Conservation (phyloP, 2,797 vertebrate genomes). For the Diplodus puntazzo region DNA sequence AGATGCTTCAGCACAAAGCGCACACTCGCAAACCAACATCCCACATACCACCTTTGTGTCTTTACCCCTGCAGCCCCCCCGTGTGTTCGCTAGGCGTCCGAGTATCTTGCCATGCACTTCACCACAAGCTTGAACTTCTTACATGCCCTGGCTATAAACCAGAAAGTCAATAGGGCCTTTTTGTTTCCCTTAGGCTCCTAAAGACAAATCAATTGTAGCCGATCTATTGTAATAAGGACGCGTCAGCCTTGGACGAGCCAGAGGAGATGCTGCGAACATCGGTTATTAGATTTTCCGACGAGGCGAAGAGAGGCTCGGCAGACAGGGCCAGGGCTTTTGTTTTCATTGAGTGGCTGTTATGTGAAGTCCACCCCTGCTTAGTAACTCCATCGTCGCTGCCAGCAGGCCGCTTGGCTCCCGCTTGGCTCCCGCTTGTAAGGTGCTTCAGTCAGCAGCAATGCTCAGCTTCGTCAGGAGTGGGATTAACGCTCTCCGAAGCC, state of each 20-base stretch:
- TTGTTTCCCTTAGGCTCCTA: conserved; percentile 49
- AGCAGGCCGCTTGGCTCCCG: conserved; percentile 16
- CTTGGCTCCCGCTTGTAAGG: conserved; percentile 20
- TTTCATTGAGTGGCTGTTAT: conserved; percentile 70
- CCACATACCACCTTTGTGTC: neutral
- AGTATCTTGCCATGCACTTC: conserved; percentile 18
- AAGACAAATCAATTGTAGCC: conserved; percentile 76
- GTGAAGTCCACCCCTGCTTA: conserved; percentile 60
- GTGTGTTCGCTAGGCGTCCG: neutral
- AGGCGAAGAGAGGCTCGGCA: conserved; percentile 34
- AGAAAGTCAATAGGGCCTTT: conserved; percentile 70
- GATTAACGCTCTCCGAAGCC: conserved; percentile 56
- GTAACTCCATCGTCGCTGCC: conserved; percentile 31
- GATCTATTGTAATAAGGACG: conserved; percentile 76
- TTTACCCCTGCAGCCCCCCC: neutral
- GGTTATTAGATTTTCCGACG: conserved; percentile 65
- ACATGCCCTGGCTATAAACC: conserved; percentile 50
- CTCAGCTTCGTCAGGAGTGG: conserved; percentile 17
- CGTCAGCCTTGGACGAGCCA: conserved; percentile 62
- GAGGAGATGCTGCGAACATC: conserved; percentile 50
- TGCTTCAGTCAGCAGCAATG: conserved; percentile 63
- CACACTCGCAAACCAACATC: neutral
- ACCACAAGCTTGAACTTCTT: conserved; percentile 41
- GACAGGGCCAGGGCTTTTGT: conserved; percentile 52
- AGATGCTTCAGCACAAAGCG: conserved; percentile 4